Conservation (phyloP, 1,140 invertebrate species). For the Drosophila sechellia region DNA sequence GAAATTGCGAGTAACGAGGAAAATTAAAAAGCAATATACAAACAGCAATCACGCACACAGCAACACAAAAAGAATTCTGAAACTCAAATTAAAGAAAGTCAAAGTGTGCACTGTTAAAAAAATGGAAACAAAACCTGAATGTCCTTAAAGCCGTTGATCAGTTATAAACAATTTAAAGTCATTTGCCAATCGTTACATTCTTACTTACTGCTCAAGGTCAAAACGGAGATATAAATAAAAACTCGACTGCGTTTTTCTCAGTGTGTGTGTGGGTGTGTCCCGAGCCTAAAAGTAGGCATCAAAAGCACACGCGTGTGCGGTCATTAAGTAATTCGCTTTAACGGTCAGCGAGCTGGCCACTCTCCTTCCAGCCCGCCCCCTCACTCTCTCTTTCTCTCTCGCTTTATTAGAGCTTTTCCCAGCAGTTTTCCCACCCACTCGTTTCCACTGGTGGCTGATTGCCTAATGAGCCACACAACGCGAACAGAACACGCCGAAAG, state of each 20-base stretch:
- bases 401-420: constrained; percentile 1
- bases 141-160: too few relatives aligned
- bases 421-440: constrained; percentile 1
- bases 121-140: background rate
- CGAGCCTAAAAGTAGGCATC: constrained; percentile 67
- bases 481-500: constrained; percentile 59
- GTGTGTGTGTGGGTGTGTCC: constrained; percentile 30
- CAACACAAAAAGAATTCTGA: constrained; percentile 41
- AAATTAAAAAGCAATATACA: constrained; percentile 82
- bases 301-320: constrained; percentile 76
- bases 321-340: constrained; percentile 79
- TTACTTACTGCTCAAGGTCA: too few relatives aligned
- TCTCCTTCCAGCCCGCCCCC: background rate
- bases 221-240: too few relatives aligned
- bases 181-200: too few relatives aligned
- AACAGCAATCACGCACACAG: constrained; percentile 75
- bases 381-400: too few relatives aligned
- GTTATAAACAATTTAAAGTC: too few relatives aligned
- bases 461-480: constrained; percentile 75
- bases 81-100: constrained; percentile 71
- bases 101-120: constrained; percentile 6
- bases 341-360: constrained; percentile 49
- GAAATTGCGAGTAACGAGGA: constrained; percentile 74
- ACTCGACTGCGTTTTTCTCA: background rate
- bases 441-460: constrained; percentile 3